These are phyloP conservation scores for Apogon hyalosoma DNA, from an alignment of 2,797 vertebrate genomes.

Conservation along the genomic window DNA sequence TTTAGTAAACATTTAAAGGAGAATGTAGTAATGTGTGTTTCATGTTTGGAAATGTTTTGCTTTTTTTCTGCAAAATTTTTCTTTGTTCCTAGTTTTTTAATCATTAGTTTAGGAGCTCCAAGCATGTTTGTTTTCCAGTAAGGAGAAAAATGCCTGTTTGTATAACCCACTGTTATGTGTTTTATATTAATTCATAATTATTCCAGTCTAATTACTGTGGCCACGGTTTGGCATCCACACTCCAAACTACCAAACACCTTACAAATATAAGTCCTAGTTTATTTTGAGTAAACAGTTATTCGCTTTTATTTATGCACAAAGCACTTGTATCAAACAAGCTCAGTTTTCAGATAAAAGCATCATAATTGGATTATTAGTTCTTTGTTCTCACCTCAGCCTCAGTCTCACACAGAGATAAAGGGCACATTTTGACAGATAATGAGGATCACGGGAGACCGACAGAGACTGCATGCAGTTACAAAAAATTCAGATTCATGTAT, in stretches of 20 bases:
- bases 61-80: conserved; percentile 42
- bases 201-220: conserved; percentile 58
- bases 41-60: conserved; percentile 61
- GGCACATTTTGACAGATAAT: conserved; percentile 40
- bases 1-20: conserved; percentile 44
- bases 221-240: conserved; percentile 47
- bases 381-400: conserved; percentile 60
- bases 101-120: conserved; percentile 68
- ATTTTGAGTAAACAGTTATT: conserved; percentile 53
- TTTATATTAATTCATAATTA: conserved; percentile 60
- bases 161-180: conserved; percentile 22
- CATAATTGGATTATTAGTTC: conserved; percentile 42
- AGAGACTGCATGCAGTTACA: conserved; percentile 19
- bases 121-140: conserved; percentile 43
- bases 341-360: conserved; percentile 42
- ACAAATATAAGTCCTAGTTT: conserved; percentile 30
- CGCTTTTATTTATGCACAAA: conserved; percentile 43
- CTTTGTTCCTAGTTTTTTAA: conserved; percentile 56
- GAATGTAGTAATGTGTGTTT: conserved; percentile 36
- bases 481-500: conserved; percentile 24
- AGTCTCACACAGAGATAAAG: conserved; percentile 44
- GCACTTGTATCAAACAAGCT: conserved; percentile 9
- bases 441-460: conserved; percentile 21
- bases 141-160: conserved; percentile 38
- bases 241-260: conserved; percentile 7